Evolutionary conservation across 2,888 invertebrate genomes (phyloP), one percentile per base, ranked within the genome.

Genomic region (Phania funesta): DNA sequence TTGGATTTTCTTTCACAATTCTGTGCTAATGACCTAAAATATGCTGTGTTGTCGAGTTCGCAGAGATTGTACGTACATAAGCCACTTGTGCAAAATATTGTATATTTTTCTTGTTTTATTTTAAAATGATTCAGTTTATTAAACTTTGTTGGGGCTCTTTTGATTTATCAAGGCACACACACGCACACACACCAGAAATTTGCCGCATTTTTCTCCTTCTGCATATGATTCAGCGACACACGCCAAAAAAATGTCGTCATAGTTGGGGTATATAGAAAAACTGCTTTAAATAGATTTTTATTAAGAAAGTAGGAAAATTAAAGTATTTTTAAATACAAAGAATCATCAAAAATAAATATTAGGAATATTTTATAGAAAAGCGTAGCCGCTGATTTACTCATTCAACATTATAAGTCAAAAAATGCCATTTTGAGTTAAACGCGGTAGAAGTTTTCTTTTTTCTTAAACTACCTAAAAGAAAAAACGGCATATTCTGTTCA

Each of bases 161-260:
- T 48, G 13, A 50, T 22, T 16, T 50, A 22, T 65, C 9, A 13
- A 20, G 9, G 1, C 16, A 9, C 6, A 5, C 11, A n/a, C 11
- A 62, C 4, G 32, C 26, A 38, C 1, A 32, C 32, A 58, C n/a
- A 13, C 13, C 18, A 62, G 5, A 60, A 20, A 50, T 38, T 22
- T 71, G 1, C 41, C n/a, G 29, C 50, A 26, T n/a, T 32, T 24
- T 24, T 20, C 20, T 20, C 13, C 18, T 26, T 32, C 18, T 11
- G 9, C 56, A n/a, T 71, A 16, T 24, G 18, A 56, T 50, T 65
- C 64, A 58, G 70, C 73, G 78, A 60, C 82, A 58, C 74, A 82
- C 74, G 82, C 68, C 82, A 82, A 74, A 82, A 79, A 62, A 60
- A 29, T 82, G 74, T 82, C 82, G 74, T 75, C 78, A 82, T 70